Conservation (phyloP, 1,140 invertebrate genomes). For the Galleria mellonella region DNA sequence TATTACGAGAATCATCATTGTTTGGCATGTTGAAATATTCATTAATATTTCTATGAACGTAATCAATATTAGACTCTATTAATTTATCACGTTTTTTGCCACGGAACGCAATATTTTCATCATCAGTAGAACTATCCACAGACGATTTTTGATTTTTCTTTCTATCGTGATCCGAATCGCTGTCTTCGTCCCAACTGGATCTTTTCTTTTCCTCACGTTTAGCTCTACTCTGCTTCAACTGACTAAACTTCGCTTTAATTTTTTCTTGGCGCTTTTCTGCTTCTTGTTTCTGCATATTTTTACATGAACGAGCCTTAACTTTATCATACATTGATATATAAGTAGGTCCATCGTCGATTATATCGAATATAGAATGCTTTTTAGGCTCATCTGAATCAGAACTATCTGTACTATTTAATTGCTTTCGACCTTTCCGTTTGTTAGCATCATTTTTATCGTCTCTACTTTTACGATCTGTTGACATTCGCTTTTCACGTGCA, state of each 20-base stretch:
- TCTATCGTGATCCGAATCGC: slow-evolving; percentile 76
- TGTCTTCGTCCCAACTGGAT: slow-evolving; percentile 90
- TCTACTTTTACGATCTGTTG: slow-evolving; percentile 71
- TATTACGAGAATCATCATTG: slow-evolving; percentile 62
- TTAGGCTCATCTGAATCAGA: slow-evolving; percentile 85
- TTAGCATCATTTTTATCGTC: slow-evolving; percentile 64
- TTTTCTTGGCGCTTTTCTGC: slow-evolving; percentile 91
- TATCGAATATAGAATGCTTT: slow-evolving; percentile 94
- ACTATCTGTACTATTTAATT: slow-evolving; percentile 75
- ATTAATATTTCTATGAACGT: slow-evolving; percentile 51
- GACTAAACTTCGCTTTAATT: slow-evolving; percentile 91
- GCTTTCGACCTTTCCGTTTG: slow-evolving; percentile 71
- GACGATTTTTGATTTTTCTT: slow-evolving; percentile 67
- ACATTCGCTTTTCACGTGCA: slow-evolving; percentile 68
- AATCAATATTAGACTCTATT: slow-evolving; percentile 62
- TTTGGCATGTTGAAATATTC: slow-evolving; percentile 43
- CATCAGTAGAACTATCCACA: slow-evolving; percentile 75
- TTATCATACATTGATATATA: slow-evolving; percentile 99
- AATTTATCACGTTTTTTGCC: slow-evolving; percentile 59
- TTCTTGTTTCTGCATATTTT: slow-evolving; percentile 93
- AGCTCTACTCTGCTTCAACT: slow-evolving; percentile 89
- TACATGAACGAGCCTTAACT: slow-evolving; percentile 95
- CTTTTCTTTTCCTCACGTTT: slow-evolving; percentile 91
- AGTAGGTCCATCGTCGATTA: slow-evolving; percentile 90
- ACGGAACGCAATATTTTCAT: slow-evolving; percentile 62